These are phyloP conservation scores for Hypomesus transpacificus DNA, from an alignment of 2,113 vertebrate species.

Conservation along the genomic window DNA sequence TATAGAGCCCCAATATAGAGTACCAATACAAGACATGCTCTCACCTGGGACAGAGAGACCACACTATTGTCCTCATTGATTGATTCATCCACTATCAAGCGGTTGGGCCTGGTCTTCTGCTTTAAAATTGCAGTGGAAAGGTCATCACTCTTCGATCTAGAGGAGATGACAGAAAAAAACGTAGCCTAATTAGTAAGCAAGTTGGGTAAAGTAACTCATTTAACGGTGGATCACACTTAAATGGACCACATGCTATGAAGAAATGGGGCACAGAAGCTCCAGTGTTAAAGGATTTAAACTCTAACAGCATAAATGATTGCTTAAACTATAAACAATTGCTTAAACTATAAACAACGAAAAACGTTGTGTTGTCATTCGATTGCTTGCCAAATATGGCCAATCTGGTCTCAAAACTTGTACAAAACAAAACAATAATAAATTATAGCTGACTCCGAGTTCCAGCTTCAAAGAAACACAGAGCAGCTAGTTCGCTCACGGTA, in stretches of 20 bases:
- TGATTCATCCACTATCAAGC: constrained; percentile 87
- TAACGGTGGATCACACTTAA: neutral
- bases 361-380: no score
- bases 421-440: no score
- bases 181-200: no score
- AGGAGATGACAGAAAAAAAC: neutral
- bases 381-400: no score
- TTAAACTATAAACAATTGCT: no score
- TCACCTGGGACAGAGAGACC: constrained; percentile 86
- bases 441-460: no score
- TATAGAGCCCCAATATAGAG: neutral
- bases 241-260: no score
- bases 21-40: neutral
- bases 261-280: no score
- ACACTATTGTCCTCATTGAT: constrained; percentile 92
- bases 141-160: constrained; percentile 84
- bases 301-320: no score
- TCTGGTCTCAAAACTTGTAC: no score
- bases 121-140: constrained; percentile 89
- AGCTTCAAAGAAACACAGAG: neutral
- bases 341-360: no score
- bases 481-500: neutral
- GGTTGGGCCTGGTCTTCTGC: constrained; percentile 87
- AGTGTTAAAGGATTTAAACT: no score
- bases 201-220: neutral